Conservation (phyloP, 2,113 vertebrate genomes). For the Lichenostomus cassidix region DNA sequence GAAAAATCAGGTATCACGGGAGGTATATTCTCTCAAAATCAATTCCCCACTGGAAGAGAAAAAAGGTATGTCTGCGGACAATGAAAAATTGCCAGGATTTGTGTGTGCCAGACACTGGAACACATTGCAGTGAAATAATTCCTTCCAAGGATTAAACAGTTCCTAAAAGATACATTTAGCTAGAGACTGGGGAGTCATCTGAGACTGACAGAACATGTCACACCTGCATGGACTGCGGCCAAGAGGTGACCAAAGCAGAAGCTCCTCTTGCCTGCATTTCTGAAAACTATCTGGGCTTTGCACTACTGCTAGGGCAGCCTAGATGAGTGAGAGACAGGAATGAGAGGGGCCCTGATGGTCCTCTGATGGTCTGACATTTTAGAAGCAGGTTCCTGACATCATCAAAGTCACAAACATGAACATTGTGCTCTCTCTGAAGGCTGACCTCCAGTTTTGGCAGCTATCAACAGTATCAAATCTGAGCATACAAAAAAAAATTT, state of each 20-base stretch:
- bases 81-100: background rate
- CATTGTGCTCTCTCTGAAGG: background rate
- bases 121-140: background rate
- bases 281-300: background rate
- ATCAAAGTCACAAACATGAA: background rate
- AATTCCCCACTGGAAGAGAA: background rate
- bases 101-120: background rate
- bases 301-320: background rate
- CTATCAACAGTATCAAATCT: background rate
- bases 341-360: background rate
- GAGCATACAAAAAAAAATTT: background rate
- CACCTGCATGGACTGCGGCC: background rate
- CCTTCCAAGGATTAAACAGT: background rate
- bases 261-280: background rate
- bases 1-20: background rate
- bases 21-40: background rate
- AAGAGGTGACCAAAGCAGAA: background rate
- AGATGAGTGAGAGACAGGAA: background rate
- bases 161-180: background rate
- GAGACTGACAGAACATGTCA: background rate
- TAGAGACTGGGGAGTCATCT: background rate
- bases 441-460: background rate
- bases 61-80: background rate
- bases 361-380: background rate
- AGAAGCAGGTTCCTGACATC: background rate